Evolutionary conservation across 2,888 invertebrate genomes (phyloP), one percentile per base, ranked within the genome.

Genomic region (Conchocele bisecta): DNA sequence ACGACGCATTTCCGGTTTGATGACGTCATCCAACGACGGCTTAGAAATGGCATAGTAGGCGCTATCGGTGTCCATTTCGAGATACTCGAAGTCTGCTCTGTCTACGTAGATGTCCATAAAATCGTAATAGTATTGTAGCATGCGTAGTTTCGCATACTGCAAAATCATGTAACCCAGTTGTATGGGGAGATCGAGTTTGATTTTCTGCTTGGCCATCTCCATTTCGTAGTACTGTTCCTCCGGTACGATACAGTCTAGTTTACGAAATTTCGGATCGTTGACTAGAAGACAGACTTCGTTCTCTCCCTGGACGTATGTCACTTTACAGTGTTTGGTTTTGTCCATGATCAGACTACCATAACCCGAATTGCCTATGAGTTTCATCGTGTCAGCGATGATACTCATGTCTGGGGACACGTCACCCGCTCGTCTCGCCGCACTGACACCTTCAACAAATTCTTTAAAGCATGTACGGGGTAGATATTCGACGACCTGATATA

Each of bases 61-160:
- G 7, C 42, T 48, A 39, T 68, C 76, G 2, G 80, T 82, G 56
- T 81, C 80, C 65, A 70, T 71, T 33, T 78, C 56, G 22, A 56
- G 46, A 6, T 56, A 60, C 33, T 79, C 68, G 51, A 65, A 76
- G 31, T 67, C 17, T 4, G 29, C n/a, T 24, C 75, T 41, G 5
- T 63, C 63, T 5, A 82, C 31, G 39, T 28, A 72, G 33, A 44
- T 63, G n/a, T 71, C 65, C 42, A 76, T n/a, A 29, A 63, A 75
- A 42, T 78, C 75, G 41, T 65, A 79, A 31, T 73, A 64, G 51
- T 79, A 81, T 37, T 58, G 35, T 1, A 79, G 57, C 60, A 79
- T 67, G 20, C 61, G 64, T 35, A 81, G 42, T 60, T 79, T 83
- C 0, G 80, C 82, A 20, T 79, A 75, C 31, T 81, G 71, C 35